A percentile compares a stretch with the other conserved stretches of the same genome.
These are phyloP conservation scores for Dicycla oo DNA, from an alignment of 2,888 invertebrate genomes.

Conservation along the genomic window DNA sequence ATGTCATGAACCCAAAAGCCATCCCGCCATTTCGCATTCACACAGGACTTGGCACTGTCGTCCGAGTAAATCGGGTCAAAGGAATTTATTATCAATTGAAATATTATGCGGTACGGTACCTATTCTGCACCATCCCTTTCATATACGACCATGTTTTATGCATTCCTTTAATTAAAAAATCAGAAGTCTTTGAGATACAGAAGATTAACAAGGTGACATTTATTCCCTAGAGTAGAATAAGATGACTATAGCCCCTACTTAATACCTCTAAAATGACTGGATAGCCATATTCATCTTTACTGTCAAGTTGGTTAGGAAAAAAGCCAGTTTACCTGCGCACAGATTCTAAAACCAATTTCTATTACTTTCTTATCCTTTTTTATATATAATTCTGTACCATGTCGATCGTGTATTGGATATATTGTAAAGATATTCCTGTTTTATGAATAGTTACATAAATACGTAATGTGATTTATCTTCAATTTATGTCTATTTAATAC, in stretches of 20 bases:
- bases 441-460: neutral
- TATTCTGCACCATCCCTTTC: slow-evolving; percentile 9
- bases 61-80: slow-evolving; percentile 36
- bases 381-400: no score
- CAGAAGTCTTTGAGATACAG: neutral
- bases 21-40: slow-evolving; percentile 29
- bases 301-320: neutral
- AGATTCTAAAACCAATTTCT: slow-evolving; percentile 12
- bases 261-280: neutral
- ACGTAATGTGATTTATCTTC: neutral
- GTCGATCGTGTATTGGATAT: neutral
- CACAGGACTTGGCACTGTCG: slow-evolving; percentile 30
- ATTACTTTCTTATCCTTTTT: neutral
- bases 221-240: neutral
- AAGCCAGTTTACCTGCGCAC: neutral
- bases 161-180: neutral
- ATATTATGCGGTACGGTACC: slow-evolving; percentile 37
- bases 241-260: neutral
- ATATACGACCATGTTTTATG: neutral
- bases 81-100: slow-evolving; percentile 43
- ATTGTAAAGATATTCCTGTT: no score
- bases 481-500: neutral
- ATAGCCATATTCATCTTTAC: slow-evolving; percentile 14
- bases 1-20: slow-evolving; percentile 37
- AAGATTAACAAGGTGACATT: neutral